Conservation (phyloP, 2,797 vertebrate genomes). For the Synaphobranchus kaupii region DNA sequence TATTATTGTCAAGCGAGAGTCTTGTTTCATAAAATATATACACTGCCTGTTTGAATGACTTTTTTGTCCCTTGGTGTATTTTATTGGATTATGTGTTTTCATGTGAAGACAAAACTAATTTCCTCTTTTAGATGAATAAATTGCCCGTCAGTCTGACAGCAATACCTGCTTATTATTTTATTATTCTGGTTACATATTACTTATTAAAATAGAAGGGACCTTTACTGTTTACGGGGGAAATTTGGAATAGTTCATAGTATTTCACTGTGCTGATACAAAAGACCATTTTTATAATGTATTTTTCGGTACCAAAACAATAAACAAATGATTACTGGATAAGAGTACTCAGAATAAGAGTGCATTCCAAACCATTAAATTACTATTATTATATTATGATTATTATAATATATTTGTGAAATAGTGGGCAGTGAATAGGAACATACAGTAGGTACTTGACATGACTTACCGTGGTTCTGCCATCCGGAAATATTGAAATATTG, state of each 20-base stretch:
- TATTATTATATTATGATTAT: not conserved
- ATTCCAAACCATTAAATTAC: not conserved
- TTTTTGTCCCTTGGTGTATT: not conserved
- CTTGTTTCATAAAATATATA: not conserved
- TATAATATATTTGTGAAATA: not conserved
- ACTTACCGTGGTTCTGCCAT: slow-evolving; percentile 8
- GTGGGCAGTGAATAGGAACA: not conserved
- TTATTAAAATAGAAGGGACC: not conserved
- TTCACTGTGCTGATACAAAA: not conserved
- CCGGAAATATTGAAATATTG: slow-evolving; percentile 15
- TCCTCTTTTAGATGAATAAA: not conserved
- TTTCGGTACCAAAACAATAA: not conserved
- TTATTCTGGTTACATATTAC: not conserved
- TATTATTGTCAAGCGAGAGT: not conserved
- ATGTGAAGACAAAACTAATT: not conserved
- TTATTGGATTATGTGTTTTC: not conserved
- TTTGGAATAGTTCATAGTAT: not conserved
- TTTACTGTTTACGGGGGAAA: not conserved
- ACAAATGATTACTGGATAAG: not conserved
- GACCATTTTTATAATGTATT: not conserved
- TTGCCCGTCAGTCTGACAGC: not conserved
- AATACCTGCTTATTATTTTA: not conserved
- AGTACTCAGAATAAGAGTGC: not conserved
- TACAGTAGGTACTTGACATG: not conserved
- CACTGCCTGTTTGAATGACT: not conserved